Evolutionary conservation across 2,797 vertebrate species (phyloP).

Genomic region (Ara ararauna): DNA sequence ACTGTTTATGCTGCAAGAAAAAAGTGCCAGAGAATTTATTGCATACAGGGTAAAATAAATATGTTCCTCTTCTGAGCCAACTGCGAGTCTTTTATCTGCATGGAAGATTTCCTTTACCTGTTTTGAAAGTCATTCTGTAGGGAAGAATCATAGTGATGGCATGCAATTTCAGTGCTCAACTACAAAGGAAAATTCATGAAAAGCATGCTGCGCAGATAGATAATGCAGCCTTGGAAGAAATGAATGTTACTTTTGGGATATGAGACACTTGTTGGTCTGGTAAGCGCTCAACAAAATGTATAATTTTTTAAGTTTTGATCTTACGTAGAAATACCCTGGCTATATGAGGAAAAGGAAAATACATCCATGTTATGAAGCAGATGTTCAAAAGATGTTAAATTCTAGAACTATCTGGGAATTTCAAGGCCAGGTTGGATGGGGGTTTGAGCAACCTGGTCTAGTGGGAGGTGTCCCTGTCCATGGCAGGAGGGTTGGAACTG

Average conservation of each 20-base stretch:
- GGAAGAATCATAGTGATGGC: background rate
- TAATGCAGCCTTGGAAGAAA: background rate
- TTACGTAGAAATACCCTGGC: background rate
- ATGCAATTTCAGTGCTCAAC: background rate
- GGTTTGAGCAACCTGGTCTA: background rate
- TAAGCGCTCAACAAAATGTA: background rate
- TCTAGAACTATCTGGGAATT: background rate
- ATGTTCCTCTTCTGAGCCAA: background rate
- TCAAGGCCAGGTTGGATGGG: background rate
- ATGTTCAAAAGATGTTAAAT: background rate
- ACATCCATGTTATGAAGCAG: background rate
- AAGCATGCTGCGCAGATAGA: background rate
- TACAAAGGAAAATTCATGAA: background rate
- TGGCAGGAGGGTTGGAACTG: background rate
- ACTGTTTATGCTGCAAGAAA: background rate
- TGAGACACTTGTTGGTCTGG: background rate
- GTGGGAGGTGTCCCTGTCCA: background rate
- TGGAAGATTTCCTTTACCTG: background rate
- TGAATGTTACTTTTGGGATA: background rate
- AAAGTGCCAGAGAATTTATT: background rate
- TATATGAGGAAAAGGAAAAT: background rate
- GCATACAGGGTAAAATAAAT: background rate
- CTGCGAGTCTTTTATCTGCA: background rate
- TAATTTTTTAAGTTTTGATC: background rate
- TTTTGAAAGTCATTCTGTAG: background rate